Evolutionary conservation across 1,140 invertebrate species (phyloP).

Genomic region (Temnothorax longispinosus): DNA sequence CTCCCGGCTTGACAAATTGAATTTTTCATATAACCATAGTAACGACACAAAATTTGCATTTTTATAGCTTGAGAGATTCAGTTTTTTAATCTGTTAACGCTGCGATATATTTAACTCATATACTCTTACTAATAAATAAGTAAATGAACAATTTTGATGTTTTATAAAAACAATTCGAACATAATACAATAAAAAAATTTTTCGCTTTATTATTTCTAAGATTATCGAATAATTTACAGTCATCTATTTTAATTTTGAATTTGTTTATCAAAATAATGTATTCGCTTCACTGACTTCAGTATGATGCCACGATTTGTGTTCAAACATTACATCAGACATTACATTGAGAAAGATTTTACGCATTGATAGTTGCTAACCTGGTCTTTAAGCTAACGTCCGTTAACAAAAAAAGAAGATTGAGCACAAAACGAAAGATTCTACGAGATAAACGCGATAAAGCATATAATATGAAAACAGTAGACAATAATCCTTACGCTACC

Average conservation of each 20-base stretch:
- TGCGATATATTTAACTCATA: background rate
- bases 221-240: background rate
- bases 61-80: conserved; percentile 6
- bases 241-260: background rate
- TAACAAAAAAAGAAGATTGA: background rate
- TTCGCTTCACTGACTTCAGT: background rate
- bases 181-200: background rate
- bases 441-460: conserved; percentile 69
- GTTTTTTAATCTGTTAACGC: background rate
- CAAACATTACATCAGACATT: conserved; percentile 20
- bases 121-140: background rate
- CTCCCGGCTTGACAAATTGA: background rate
- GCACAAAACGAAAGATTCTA: conserved; percentile 26
- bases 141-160: background rate
- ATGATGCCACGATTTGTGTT: conserved; percentile 3
- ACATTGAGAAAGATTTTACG: conserved; percentile 4
- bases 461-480: conserved; percentile 27
- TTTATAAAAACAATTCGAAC: background rate
- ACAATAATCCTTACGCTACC: conserved; percentile 34
- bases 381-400: background rate
- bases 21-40: background rate
- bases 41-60: conserved; percentile 13
- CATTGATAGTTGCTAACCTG: background rate
- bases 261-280: background rate
- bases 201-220: background rate